Base-by-base conservation (phyloP, 1,140 invertebrate genomes). In the Hermetia illucens region DNA sequence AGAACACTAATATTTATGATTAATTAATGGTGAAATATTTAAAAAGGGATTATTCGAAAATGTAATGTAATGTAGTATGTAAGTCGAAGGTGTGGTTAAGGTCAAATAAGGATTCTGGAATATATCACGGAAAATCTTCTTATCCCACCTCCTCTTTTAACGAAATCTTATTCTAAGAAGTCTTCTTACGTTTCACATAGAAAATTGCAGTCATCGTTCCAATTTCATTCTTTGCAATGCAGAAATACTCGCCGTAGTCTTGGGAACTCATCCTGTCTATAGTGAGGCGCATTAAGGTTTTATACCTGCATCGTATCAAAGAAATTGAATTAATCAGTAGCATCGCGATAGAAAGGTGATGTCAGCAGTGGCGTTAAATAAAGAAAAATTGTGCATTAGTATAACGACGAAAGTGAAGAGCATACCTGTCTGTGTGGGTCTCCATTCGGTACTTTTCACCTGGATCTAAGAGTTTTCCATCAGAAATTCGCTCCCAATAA, bases 211-310 rank as follows among this genome's bases (percentile, higher is more conserved):
- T 77, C 9, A 81, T 82, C 4, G 73, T 71, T 50, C 75, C 79
- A 4, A 84, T 60, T 44, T 81, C 78, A 57, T 91, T 92, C 52
- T 83, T 87, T 17, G 74, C 78, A 29, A 87, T 74, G 52, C 88
- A 93, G 47, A 81, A 72, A 54, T 90, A 93, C 25, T 70, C 65
- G 9, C 80, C 71, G 54, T 74, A 62, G 42, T 93, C 86, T 24
- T 68, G 51, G 10, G 65, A 56, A 16, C 64, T 66, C 16, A 87
- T 57, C 34, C 72, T 69, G 1, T 69, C 74, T 17, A 92, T 76
- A 36, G 79, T 83, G 24, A 91, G 55, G 25, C 73, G 71, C 81
- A 88, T 87, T 1, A 51, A 47, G 3, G 57, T 55, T 41, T 60
- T 60, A 31, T 54, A 61, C 13, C 47, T 34, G 24, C 3, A 27